Percentiles rank a stretch among this genome's conserved stretches.
phyloP scores from a whole-genome alignment of 2,797 vertebrate genomes.

The Lithobates pipiens region DNA sequence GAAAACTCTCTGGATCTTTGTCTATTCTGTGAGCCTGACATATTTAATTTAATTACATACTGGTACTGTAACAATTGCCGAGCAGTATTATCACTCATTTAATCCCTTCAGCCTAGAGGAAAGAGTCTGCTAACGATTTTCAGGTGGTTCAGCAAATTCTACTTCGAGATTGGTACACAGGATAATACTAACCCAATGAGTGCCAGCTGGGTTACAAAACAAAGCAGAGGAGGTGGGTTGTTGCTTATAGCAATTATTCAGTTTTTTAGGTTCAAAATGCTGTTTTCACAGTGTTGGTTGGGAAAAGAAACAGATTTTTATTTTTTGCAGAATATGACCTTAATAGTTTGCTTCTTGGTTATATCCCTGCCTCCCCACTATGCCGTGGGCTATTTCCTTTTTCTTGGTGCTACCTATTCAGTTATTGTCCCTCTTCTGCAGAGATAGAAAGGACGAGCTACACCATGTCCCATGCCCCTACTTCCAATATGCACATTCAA shows the following conservation, averaged over 20 bases:
- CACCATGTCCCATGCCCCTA: no score
- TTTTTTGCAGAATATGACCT: no score
- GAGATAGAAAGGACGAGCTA: no score
- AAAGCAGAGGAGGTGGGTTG: background rate
- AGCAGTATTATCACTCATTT: slow-evolving; percentile 27
- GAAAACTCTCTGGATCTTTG: slow-evolving; percentile 34
- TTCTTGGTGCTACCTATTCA: no score
- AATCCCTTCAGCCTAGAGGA: slow-evolving; percentile 26
- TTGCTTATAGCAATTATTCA: background rate
- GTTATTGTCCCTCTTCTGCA: no score
- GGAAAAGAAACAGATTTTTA: no score
- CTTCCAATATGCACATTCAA: no score
- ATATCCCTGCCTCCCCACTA: no score
- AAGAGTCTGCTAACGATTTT: slow-evolving; percentile 19
- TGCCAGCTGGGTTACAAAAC: background rate
- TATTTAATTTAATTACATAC: slow-evolving; percentile 41
- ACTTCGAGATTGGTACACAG: background rate
- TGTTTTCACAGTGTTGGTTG: no score
- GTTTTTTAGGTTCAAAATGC: background rate
- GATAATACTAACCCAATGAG: no score
- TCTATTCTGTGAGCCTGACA: slow-evolving; percentile 34
- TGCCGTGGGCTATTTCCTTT: no score
- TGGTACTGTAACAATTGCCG: slow-evolving; percentile 31
- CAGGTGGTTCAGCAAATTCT: slow-evolving; percentile 17
- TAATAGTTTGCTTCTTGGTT: no score